Base-by-base conservation (phyloP, 2,113 vertebrate genomes). In the Thalassarche chlororhynchos region DNA sequence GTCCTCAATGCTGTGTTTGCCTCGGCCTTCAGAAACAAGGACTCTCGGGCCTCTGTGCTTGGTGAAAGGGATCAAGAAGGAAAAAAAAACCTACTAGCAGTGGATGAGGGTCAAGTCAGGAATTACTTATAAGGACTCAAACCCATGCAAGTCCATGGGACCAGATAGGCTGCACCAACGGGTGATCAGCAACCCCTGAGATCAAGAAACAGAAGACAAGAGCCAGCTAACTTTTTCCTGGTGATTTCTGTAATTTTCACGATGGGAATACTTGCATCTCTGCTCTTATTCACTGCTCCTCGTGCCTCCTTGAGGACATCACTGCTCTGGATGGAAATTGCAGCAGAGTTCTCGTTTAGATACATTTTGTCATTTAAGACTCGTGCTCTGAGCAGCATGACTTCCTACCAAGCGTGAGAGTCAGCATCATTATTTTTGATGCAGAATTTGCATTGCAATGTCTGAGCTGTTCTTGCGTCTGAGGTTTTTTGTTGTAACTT, bases 111-210 rank as follows among this genome's bases (percentile, higher is more conserved):
- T 61, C 65, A 44, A 5, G 34, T 19, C 44, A 76, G 54, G 70
- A 87, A 14, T 64, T 60, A 16, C 7, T 74, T 28, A 6, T 1
- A 70, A 82, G 77, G 81, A 8, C 60, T 68, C 6, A 44, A 44
- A 62, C 14, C 61, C 20, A 0, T 72, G 14, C 25, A 29, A 66
- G 60, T 38, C 40, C 8, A 0, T 36, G n/a, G 55, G 13, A 46
- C 31, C 13, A 42, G 28, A 10, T 36, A 42, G 15, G 31, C 64
- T 80, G 38, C 60, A 46, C 1, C 51, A 13, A 40, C 38, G 44
- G 40, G 31, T 38, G 46, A n/a, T 49, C 60, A 71, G 26, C 61
- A 93, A 1, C 10, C 12, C 47, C 9, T 57, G 57, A 7, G 14
- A 60, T 55, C 25, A 57, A 61, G 46, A 86, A 78, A 23, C 12